Evolutionary conservation across 2,888 invertebrate species (phyloP), one percentile per base, ranked within the genome.

Genomic region (Lobophora halterata): DNA sequence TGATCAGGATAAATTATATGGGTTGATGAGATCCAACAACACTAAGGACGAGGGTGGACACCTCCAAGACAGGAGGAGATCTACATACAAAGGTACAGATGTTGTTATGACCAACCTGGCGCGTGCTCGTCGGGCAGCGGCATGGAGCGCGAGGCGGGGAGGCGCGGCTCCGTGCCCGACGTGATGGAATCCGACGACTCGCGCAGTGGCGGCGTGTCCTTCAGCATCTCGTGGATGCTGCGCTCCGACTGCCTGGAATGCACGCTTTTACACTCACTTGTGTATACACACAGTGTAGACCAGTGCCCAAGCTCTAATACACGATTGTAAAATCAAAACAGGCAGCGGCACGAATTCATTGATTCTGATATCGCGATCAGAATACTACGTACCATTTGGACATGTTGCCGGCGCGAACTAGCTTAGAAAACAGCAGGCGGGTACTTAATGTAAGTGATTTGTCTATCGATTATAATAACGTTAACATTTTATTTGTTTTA

Each of bases 211-310:
- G 95, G 93, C 24, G 94, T 92, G 64, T 95, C 95, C 73, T 94
- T 95, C 43, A 95, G 77, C 95, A 95, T 95, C 86, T 95, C 95
- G 72, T 95, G 95, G 69, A 95, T 94, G 71, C 93, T 93, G 54
- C 92, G 88, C 70, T 93, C 93, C 13, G 82, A 88, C 62, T 80
- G 86, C 88, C 86, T 88, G 67, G 35, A 52, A 27, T 49, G 14
- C 29, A 18, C 26, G 2, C 12, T 21, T 5, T 17, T 17, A 17
- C 17, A 6, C 17, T 3, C 17, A 17, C 2, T 2, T 6, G 5
- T 3, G 11, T 9, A 18, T 11, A 2, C 2, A n/a, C 14, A 8
- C 16, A 16, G 8, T 16, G 1, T 3, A 25, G 13, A 17, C 17
- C n/a, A 6, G 17, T 5, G 17, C 17, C 17, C 6, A n/a, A 17